Conservation (phyloP, 1,140 invertebrate genomes). For the Trigoniulus corallinus region DNA sequence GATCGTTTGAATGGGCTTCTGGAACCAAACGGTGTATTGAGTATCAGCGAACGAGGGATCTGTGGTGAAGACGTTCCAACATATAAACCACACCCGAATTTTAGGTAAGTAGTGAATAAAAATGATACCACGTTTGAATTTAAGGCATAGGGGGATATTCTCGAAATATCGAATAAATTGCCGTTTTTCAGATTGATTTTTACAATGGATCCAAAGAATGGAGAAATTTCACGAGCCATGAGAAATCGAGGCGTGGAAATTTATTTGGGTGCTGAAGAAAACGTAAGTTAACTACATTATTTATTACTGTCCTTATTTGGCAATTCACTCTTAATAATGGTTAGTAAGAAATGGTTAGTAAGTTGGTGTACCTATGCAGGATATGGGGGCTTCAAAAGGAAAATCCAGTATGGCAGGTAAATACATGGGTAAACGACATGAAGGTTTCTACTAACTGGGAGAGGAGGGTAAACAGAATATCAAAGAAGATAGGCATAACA, state of each 20-base stretch:
- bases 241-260: constrained; percentile 92
- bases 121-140: background rate
- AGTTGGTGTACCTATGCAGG: no score
- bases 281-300: background rate
- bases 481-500: no score
- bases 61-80: constrained; percentile 37
- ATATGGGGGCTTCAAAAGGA: no score
- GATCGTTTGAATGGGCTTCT: constrained; percentile 90
- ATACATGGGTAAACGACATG: no score
- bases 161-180: constrained; percentile 4
- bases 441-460: no score
- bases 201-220: constrained; percentile 83
- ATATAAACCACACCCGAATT: constrained; percentile 74
- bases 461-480: no score
- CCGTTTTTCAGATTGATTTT: constrained; percentile 55
- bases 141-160: background rate
- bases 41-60: constrained; percentile 79
- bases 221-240: constrained; percentile 96
- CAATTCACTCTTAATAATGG: no score
- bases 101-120: constrained; percentile 31
- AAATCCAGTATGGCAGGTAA: no score
- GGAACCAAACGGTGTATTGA: constrained; percentile 77
- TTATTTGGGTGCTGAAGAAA: background rate
- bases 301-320: no score
- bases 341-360: no score